Evolutionary conservation across 2,113 vertebrate species (phyloP).

Genomic region (Ictidomys tridecemlineatus): DNA sequence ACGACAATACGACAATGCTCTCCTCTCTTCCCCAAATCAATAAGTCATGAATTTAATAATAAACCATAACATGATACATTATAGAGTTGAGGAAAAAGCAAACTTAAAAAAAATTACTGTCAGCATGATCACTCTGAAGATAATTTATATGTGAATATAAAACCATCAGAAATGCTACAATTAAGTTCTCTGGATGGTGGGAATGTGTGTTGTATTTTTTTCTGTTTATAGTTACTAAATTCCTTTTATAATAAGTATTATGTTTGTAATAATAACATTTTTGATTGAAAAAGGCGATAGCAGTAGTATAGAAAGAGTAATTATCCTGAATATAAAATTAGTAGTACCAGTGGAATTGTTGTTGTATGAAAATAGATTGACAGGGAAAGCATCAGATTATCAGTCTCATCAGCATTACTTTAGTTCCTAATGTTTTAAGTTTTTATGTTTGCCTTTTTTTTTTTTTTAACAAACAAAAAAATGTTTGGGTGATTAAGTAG

Average conservation of each 20-base stretch:
- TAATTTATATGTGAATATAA: background rate
- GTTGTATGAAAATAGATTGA: background rate
- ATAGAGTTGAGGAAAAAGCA: background rate
- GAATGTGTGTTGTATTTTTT: background rate
- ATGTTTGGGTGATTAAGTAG: background rate
- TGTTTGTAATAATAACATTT: conserved; percentile 40
- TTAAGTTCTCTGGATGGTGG: background rate
- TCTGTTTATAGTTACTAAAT: background rate
- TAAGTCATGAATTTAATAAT: background rate
- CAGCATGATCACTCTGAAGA: background rate
- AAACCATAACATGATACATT: background rate
- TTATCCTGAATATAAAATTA: conserved; percentile 24
- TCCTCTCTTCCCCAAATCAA: background rate
- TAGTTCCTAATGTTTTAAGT: conserved; percentile 24
- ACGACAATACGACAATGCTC: background rate
- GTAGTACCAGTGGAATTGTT: background rate
- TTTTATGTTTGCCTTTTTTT: conserved; percentile 48
- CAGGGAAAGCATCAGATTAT: background rate
- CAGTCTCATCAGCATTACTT: background rate
- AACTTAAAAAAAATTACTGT: background rate
- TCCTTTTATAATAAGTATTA: conserved; percentile 25
- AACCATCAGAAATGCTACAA: background rate
- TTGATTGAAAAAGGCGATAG: background rate
- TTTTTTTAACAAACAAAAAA: background rate
- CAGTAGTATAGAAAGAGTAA: conserved; percentile 23